Base-by-base conservation (phyloP, 2,797 vertebrate genomes). In the Eremophila alpestris region DNA sequence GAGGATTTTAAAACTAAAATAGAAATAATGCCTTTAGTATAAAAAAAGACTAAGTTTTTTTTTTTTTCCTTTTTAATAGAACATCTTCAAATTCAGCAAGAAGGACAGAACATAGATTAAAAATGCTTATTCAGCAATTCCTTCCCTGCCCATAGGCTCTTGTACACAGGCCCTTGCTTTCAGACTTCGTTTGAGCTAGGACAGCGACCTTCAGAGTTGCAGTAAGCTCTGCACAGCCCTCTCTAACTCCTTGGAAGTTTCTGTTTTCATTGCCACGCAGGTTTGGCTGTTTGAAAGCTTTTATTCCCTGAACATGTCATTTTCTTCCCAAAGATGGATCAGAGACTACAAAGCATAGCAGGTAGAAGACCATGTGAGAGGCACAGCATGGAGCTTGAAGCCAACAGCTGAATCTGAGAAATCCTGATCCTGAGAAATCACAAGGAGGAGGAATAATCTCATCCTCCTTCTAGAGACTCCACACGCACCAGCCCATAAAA, bases 121-220 rank as follows among this genome's bases (percentile, higher is more conserved):
- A 45, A 77, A 48, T 86, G 7, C 8, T 64, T 87, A 49, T 82
- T 38, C 11, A 60, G 38, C 30, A 75, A 71, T 34, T 34, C 6
- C 7, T 11, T 3, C 12, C 7, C 29, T 59, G 18, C 10, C 16
- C 23, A 19, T 11, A 75, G 13, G 32, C 52, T 41, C 46, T n/a
- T 36, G 23, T 11, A 48, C 23, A 38, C 6, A 77, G 52, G 23
- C 9, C 16, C 49, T 58, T 0, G 0, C 13, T 82, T 76, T 87
- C 5, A 6, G 41, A 41, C 7, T 63, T 54, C 8, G 8, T 67
- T 88, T 81, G 29, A 84, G 27, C 16, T 24, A 71, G 38, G n/a
- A 38, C 16, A 52, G 29, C 14, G 58, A 77, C 32, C 41, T 82
- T 45, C n/a, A 74, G 36, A 62, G n/a, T 1, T 27, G 18, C 22